Evolutionary conservation across 1,140 invertebrate genomes (phyloP), one percentile per base, ranked within the genome.

Genomic region (Drosophila lacertosa): DNA sequence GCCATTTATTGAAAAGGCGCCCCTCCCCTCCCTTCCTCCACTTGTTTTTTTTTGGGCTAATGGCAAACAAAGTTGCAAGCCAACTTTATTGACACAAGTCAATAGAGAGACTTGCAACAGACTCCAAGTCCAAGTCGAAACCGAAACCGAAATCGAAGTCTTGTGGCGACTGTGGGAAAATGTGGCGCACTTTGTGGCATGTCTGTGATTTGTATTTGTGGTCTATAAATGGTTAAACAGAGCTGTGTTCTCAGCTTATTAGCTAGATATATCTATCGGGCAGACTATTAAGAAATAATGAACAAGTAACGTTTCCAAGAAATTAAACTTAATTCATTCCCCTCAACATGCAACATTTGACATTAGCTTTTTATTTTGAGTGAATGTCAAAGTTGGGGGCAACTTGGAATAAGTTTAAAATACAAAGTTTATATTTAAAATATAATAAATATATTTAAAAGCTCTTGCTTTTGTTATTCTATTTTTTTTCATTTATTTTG

Each of bases 31-130:
- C 10, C 16, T 18, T 6, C 5, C 13, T 7, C 18, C 24, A n/a
- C n/a, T n/a, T 11, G 9, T 15, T 51, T 32, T 11, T 7, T 39
- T 22, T 53, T 60, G 42, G 45, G 55, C 42, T 60, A 45, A 42
- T 44, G 51, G 60, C 74, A 54, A 50, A 72, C 68, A 71, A 72
- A 53, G 69, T 72, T 72, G 62, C 47, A 71, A 32, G 24, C 51
- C 51, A 64, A 58, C 80, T 73, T 84, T 84, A 84, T 84, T 84
- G 81, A 84, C 81, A 81, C 77, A 83, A 84, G 66, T 75, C 71
- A 82, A 13, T 11, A 66, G 42, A 47, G 18, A 48, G 44, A 44
- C 32, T 26, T 51, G 65, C n/a, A 64, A 74, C 73, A 72, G 58
- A 72, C 40, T 33, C 35, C 42, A 64, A 54, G 59, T 4, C 53